Evolutionary conservation across 2,113 vertebrate genomes (phyloP).

Genomic region (Perca fluviatilis): DNA sequence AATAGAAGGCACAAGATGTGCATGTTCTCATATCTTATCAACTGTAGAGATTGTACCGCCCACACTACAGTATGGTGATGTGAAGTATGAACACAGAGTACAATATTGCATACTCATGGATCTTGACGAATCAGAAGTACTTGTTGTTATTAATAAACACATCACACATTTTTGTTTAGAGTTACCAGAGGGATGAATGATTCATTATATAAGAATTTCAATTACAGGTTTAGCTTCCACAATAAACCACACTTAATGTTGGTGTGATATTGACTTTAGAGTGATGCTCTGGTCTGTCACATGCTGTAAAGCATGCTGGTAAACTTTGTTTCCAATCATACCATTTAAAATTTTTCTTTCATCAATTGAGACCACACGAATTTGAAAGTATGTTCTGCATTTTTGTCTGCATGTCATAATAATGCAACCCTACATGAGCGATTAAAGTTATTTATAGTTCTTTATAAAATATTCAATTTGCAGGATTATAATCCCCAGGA

Average conservation of each 20-base stretch:
- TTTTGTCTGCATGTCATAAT: neutral
- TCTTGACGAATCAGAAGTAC: conserved; percentile 5
- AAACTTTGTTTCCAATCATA: neutral
- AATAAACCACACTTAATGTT: neutral
- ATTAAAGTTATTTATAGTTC: neutral
- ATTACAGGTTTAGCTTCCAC: neutral
- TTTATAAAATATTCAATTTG: neutral
- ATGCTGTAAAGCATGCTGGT: neutral
- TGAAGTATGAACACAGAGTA: neutral
- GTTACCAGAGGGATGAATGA: neutral
- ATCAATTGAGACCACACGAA: neutral
- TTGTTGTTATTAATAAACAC: neutral
- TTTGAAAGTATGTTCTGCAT: neutral
- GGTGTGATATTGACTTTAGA: too few species aligned
- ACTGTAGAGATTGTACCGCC: neutral
- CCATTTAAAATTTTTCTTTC: neutral
- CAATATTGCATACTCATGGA: neutral
- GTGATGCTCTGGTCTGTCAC: too few species aligned
- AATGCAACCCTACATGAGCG: neutral
- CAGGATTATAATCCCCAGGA: neutral
- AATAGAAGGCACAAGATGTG: conserved; percentile 12
- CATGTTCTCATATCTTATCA: conserved; percentile 14
- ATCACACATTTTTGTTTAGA: conserved; percentile 14
- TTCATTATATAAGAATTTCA: neutral
- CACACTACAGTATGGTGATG: neutral